Conservation (phyloP, 2,113 vertebrate species). For the Deroptyus accipitrinus region DNA sequence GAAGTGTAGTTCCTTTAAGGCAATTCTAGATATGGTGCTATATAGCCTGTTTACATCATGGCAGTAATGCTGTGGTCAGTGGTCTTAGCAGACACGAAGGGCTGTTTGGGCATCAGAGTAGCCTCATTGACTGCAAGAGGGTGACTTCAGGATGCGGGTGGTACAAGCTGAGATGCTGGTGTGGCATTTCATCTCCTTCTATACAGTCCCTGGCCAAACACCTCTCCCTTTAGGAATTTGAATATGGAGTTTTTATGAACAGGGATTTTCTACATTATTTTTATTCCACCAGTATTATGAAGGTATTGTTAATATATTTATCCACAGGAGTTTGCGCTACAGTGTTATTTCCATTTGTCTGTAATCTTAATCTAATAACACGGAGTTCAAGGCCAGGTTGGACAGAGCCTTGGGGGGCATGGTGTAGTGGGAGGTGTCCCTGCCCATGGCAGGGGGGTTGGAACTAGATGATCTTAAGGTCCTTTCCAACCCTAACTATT, state of each 20-base stretch:
- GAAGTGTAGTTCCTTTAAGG: neutral
- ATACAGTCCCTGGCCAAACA: neutral
- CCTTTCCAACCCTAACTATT: no score
- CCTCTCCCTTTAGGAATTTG: neutral
- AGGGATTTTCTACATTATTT: neutral
- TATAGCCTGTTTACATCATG: neutral
- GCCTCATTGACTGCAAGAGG: neutral
- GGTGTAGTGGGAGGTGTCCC: no score
- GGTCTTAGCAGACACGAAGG: neutral
- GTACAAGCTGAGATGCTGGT: neutral
- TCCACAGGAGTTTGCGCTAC: neutral
- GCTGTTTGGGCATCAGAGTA: neutral
- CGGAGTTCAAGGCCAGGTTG: neutral
- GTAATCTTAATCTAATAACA: constrained; percentile 21
- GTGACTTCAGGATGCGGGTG: neutral
- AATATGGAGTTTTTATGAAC: neutral
- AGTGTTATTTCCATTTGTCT: neutral
- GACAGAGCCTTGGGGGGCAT: no score
- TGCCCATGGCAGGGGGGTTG: no score
- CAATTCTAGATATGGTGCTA: neutral
- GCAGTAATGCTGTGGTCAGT: neutral
- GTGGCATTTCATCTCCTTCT: neutral
- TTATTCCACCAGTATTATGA: neutral
- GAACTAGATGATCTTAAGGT: no score
- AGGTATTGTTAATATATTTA: neutral